Percentiles rank a stretch among this genome's conserved stretches.
These are phyloP conservation scores for Crenichthys baileyi DNA, from an alignment of 2,797 vertebrate species.

Conservation along the genomic window DNA sequence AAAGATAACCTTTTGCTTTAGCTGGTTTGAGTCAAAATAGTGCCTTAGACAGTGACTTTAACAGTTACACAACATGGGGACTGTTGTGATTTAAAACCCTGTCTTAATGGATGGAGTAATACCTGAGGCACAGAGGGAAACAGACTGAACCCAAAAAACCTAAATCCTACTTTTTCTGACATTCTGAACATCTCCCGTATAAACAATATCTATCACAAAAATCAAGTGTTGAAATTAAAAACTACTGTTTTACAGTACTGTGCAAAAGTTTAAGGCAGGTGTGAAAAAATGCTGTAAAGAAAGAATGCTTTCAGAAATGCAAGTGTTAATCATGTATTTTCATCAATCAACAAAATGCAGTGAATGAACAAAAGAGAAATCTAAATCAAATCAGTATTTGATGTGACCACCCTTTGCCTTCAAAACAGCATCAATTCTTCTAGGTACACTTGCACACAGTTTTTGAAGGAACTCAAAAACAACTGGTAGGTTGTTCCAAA, in stretches of 20 bases:
- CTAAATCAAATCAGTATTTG: constrained; percentile 22
- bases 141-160: not conserved
- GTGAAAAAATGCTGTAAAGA: no score
- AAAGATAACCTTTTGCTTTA: not conserved
- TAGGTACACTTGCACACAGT: not conserved
- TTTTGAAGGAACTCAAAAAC: no score
- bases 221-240: not conserved
- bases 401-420: constrained; percentile 48
- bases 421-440: constrained; percentile 40
- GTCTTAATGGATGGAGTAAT: not conserved
- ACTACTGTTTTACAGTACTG: no score
- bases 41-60: not conserved
- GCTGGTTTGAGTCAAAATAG: not conserved
- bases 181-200: not conserved
- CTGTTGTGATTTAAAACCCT: not conserved
- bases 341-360: no score
- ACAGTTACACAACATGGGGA: not conserved
- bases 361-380: not conserved
- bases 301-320: no score
- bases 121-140: not conserved
- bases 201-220: not conserved
- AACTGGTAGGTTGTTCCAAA: no score
- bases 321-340: no score
- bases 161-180: not conserved
- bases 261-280: no score